phyloP scores from a whole-genome alignment of 1,140 invertebrate species.

The Scylla paramamosain region DNA sequence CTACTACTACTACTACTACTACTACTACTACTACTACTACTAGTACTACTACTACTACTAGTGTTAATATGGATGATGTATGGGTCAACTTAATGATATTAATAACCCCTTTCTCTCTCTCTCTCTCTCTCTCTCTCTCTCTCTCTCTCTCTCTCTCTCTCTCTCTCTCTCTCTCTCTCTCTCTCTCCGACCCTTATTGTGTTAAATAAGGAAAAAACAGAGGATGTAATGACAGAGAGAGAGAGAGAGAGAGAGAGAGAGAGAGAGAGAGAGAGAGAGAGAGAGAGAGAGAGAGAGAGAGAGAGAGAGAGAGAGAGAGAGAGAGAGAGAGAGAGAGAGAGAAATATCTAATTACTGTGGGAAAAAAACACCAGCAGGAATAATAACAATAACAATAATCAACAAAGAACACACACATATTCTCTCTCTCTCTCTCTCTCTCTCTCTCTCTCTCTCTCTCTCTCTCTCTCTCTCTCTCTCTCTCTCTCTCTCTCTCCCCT shows the following conservation, averaged over 20 bases:
- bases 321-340: too few relatives aligned
- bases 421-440: neutral
- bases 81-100: too few relatives aligned
- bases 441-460: neutral
- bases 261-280: too few relatives aligned
- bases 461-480: neutral
- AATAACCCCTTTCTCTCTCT: neutral
- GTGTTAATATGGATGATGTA: too few relatives aligned
- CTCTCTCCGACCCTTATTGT: neutral
- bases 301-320: too few relatives aligned
- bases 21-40: too few relatives aligned
- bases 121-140: conserved; percentile 43
- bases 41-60: neutral
- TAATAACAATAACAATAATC: neutral
- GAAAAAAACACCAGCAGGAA: neutral
- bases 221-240: too few relatives aligned
- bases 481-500: neutral
- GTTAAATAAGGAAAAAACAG: neutral
- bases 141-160: conserved; percentile 26
- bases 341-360: too few relatives aligned
- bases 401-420: neutral
- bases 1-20: neutral
- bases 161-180: neutral
- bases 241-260: too few relatives aligned
- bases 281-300: too few relatives aligned